phyloP scores from a whole-genome alignment of 2,888 invertebrate genomes.

The Agonum fuliginosum region DNA sequence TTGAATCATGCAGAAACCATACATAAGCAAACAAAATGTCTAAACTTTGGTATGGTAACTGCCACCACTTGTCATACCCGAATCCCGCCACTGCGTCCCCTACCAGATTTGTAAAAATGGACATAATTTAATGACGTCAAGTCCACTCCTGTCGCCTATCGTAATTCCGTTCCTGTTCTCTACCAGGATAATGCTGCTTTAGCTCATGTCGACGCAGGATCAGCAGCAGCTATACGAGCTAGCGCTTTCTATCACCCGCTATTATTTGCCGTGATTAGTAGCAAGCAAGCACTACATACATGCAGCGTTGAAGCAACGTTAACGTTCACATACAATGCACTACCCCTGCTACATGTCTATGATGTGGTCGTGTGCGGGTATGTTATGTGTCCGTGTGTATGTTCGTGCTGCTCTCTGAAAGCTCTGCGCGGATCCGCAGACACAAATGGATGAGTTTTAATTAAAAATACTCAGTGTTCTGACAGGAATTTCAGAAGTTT shows the following conservation, averaged over 20 bases:
- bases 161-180: background rate
- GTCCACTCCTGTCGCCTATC: background rate
- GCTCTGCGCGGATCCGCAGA: background rate
- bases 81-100: no score
- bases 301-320: background rate
- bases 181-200: slow-evolving; percentile 18
- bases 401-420: no score
- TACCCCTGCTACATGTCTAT: slow-evolving; percentile 1
- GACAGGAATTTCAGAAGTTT: slow-evolving; percentile 40
- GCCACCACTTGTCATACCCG: no score
- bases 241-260: background rate
- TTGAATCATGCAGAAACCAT: no score
- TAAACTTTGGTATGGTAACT: no score
- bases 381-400: slow-evolving; percentile 5
- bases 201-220: background rate
- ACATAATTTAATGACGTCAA: no score
- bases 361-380: slow-evolving; percentile 4
- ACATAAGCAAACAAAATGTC: no score
- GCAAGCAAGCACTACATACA: background rate
- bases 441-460: slow-evolving; percentile 42
- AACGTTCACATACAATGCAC: background rate
- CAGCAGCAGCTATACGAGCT: background rate
- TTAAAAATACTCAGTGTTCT: slow-evolving; percentile 30
- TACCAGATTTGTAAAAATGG: no score
- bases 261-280: slow-evolving; percentile 39